phyloP scores from a whole-genome alignment of 2,113 vertebrate species.

The Paracyprichromis sp. region DNA sequence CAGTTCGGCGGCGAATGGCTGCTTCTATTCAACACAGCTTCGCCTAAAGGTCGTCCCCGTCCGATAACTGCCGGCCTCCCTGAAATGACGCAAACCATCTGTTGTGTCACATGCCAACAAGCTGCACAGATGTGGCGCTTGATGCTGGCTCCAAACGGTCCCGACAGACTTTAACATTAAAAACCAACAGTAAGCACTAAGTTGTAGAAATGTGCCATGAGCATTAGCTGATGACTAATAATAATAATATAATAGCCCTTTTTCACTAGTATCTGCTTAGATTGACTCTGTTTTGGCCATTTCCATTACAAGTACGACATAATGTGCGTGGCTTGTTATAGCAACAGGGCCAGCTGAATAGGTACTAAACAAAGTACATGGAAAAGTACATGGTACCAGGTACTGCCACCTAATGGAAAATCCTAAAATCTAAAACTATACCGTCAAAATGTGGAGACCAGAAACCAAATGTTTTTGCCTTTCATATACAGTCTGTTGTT shows the following conservation, averaged over 20 bases:
- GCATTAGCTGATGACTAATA: not conserved
- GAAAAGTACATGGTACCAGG: not conserved
- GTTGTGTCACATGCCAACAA: not conserved
- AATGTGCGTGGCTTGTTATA: not conserved
- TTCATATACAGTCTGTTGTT: not conserved
- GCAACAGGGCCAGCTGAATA: not conserved
- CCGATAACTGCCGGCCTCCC: constrained; percentile 71
- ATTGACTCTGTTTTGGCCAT: fast-evolving
- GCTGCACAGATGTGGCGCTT: not conserved
- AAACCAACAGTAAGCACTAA: not conserved
- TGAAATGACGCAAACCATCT: constrained; percentile 1
- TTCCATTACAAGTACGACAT: not conserved
- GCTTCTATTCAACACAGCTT: constrained; percentile 69
- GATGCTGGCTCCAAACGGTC: not conserved
- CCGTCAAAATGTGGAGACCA: not conserved
- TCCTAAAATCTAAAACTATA: not conserved
- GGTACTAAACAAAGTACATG: not conserved
- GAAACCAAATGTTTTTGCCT: not conserved
- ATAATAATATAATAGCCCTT: not conserved
- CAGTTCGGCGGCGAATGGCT: constrained; percentile 62
- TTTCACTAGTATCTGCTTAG: not conserved
- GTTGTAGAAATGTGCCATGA: not conserved
- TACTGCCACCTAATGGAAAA: not conserved
- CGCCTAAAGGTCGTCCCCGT: constrained; percentile 81
- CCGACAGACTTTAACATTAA: not conserved